Conservation (phyloP, 2,113 vertebrate species). For the Marmota monax region DNA sequence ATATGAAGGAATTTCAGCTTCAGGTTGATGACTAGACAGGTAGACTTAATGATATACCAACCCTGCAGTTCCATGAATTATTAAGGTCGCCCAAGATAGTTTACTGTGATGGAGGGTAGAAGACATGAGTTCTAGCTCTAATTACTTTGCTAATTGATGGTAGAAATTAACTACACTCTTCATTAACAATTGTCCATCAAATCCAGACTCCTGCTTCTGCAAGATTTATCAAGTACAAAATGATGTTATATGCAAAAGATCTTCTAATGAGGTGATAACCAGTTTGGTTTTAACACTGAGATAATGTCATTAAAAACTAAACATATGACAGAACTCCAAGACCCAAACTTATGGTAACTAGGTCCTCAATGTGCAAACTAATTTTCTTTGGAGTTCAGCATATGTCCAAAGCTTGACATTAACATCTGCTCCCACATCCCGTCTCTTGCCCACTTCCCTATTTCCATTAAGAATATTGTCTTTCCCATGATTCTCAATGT, state of each 20-base stretch:
- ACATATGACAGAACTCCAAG: background rate
- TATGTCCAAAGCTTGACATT: background rate
- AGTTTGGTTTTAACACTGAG: slow-evolving; percentile 16
- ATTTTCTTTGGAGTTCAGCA: background rate
- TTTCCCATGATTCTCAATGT: slow-evolving; percentile 19
- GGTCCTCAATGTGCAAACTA: background rate
- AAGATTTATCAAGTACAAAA: background rate
- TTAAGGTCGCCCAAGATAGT: slow-evolving; percentile 9
- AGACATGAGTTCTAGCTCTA: background rate
- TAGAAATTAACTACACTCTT: background rate
- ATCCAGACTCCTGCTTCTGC: background rate
- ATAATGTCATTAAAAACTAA: background rate
- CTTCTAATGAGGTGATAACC: background rate
- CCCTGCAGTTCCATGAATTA: background rate
- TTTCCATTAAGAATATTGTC: background rate
- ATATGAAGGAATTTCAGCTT: background rate
- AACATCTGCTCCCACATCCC: background rate
- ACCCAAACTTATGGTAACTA: background rate
- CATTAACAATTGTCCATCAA: background rate
- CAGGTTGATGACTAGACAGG: background rate
- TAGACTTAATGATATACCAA: background rate
- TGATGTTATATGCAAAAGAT: background rate
- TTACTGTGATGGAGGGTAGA: background rate
- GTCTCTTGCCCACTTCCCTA: background rate
- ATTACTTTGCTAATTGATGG: slow-evolving; percentile 23